Evolutionary conservation across 1,140 invertebrate species (phyloP), one percentile per base, ranked within the genome.

Genomic region (Pseudoatta argentina): DNA sequence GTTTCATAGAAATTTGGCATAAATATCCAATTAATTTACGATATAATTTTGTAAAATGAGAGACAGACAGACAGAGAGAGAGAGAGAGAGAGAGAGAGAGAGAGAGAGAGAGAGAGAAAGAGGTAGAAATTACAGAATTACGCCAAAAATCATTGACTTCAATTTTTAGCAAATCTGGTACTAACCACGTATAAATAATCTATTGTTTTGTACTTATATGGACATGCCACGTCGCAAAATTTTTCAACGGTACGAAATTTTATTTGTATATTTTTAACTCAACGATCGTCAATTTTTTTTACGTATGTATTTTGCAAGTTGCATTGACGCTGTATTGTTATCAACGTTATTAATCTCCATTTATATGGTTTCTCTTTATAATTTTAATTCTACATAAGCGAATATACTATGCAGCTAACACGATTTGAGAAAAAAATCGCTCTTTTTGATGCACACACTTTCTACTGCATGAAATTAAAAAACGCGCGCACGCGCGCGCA

Each of bases 341-440:
- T 83, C 55, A 24, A 24, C 24, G n/a, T 73, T 39, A 69, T 73
- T 69, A 75, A 21, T 24, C 30, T 34, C 69, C 27, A 83, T 83
- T 83, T 55, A 83, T 18, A 48, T 24, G 14, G 6, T 83, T 83
- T n/a, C 57, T 83, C 44, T 71, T 83, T 75, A 75, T 75, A 75
- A 83, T 83, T 83, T 83, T 69, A 75, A 83, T 83, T 83, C 55
- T 18, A 14, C 55, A 34, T 55, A 55, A 16, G 24, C 39, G 27
- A 82, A 24, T 67, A 14, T 67, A 5, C 30, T n/a, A 14, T 18
- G 48, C n/a, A n/a, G 34, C 12, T 83, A 83, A 75, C 57, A 44
- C 27, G 27, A 75, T 83, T 73, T 83, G 55, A 75, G 44, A 14
- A 24, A 75, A 75, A 83, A 83, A 75, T 30, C 24, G 55, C 18